These are phyloP conservation scores for Limnothrissa miodon DNA, from an alignment of 2,113 vertebrate genomes.

Conservation along the genomic window DNA sequence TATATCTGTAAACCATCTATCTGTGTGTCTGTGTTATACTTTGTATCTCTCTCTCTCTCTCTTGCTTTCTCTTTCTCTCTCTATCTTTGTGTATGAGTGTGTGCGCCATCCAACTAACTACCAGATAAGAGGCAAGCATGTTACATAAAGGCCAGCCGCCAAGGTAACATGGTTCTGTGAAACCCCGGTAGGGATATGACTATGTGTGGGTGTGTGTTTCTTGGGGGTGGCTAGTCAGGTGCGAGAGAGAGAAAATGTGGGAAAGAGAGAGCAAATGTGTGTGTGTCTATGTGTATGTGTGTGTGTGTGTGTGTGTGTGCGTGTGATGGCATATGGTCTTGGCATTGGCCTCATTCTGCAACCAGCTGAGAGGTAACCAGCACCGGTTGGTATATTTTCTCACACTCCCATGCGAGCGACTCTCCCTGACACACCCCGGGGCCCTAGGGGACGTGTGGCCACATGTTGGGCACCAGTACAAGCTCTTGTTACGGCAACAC, in stretches of 20 bases:
- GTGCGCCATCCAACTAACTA: not conserved
- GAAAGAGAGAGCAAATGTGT: not conserved
- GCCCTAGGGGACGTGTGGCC: not conserved
- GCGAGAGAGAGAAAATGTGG: too few relatives aligned
- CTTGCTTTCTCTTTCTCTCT: not conserved
- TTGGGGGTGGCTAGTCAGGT: too few relatives aligned
- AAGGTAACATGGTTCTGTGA: too few relatives aligned
- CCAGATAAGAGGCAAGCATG: not conserved
- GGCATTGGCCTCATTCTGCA: not conserved
- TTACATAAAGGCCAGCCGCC: not conserved
- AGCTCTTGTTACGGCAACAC: not conserved
- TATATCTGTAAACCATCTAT: too few relatives aligned
- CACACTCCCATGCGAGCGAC: not conserved
- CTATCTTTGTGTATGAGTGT: not conserved
- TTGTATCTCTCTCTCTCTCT: too few relatives aligned
- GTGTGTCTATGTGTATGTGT: not conserved
- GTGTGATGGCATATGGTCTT: not conserved
- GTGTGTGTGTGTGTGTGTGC: constrained; percentile 16
- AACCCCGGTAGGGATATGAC: too few relatives aligned
- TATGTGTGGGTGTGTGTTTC: too few relatives aligned
- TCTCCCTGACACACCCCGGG: not conserved
- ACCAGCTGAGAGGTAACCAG: not conserved
- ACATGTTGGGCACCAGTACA: not conserved
- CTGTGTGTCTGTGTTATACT: not conserved
- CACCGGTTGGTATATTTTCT: not conserved